A percentile compares a stretch with the other conserved stretches of the same genome.
Evolutionary conservation across 2,888 invertebrate genomes (phyloP).

Genomic region (Ligdia adustata): DNA sequence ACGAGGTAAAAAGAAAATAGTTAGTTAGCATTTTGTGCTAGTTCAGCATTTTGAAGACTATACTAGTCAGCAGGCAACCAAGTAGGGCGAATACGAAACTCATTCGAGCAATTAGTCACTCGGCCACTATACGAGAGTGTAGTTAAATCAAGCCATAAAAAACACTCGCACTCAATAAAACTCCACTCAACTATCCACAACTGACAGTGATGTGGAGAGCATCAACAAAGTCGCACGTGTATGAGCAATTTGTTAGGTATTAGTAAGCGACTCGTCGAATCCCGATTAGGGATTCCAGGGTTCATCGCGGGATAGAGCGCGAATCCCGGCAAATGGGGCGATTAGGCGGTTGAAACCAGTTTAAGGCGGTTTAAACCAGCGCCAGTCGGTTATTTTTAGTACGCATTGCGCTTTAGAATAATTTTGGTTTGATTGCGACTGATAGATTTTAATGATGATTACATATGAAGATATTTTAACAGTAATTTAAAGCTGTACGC

Average conservation of each 20-base stretch:
- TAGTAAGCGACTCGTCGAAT: conserved; percentile 56
- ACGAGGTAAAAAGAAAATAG: no score
- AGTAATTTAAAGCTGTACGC: no score
- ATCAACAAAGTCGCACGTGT: conserved; percentile 44
- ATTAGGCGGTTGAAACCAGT: conserved; percentile 64
- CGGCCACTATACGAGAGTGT: no score
- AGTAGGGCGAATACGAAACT: no score
- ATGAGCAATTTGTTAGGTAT: conserved; percentile 63
- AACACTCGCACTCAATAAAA: conserved; percentile 40
- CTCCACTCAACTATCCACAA: conserved; percentile 18
- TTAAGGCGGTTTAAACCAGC: conserved; percentile 53
- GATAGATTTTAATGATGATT: no score
- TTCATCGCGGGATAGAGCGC: conserved; percentile 52
- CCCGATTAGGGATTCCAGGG: conserved; percentile 62
- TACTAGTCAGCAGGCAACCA: no score
- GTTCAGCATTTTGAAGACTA: no score
- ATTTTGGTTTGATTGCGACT: background rate
- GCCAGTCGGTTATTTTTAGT: conserved; percentile 30
- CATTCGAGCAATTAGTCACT: no score
- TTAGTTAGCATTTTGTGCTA: no score
- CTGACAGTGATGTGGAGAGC: conserved; percentile 2
- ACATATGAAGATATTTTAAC: no score
- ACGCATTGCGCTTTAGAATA: background rate
- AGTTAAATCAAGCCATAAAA: conserved; percentile 38
- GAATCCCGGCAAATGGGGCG: conserved; percentile 66